These are phyloP conservation scores for Huso huso DNA, from an alignment of 2,797 vertebrate genomes.

Conservation along the genomic window DNA sequence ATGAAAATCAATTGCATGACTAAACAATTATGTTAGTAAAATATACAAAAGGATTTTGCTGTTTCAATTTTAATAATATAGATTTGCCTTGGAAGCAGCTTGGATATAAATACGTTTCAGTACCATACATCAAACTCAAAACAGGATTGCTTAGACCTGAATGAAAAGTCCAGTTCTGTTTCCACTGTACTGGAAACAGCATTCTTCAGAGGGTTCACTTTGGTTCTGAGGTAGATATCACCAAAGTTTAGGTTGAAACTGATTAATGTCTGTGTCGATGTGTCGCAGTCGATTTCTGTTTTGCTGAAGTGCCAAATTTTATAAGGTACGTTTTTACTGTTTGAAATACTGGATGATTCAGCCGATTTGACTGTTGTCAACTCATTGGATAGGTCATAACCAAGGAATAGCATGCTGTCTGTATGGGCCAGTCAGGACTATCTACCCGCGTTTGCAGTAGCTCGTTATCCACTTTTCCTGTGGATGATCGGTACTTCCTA, in stretches of 20 bases:
- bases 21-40: background rate
- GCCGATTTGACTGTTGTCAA: background rate
- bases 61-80: background rate
- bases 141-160: too few species aligned
- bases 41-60: background rate
- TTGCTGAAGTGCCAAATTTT: conserved; percentile 6
- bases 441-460: too few species aligned
- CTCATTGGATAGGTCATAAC: background rate
- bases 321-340: background rate
- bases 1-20: conserved; percentile 1
- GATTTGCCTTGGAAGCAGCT: background rate
- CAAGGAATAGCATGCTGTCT: too few species aligned
- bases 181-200: conserved; percentile 18
- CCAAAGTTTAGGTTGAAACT: conserved; percentile 25
- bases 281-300: background rate
- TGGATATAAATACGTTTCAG: too few species aligned
- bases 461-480: too few species aligned
- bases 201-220: conserved; percentile 34
- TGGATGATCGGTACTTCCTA: too few species aligned
- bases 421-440: too few species aligned
- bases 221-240: conserved; percentile 22
- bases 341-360: background rate
- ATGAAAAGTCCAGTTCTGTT: too few species aligned
- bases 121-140: too few species aligned
- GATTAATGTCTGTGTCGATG: conserved; percentile 2